Evolutionary conservation across 2,797 vertebrate species (phyloP).

Genomic region (Malacoraja senta): DNA sequence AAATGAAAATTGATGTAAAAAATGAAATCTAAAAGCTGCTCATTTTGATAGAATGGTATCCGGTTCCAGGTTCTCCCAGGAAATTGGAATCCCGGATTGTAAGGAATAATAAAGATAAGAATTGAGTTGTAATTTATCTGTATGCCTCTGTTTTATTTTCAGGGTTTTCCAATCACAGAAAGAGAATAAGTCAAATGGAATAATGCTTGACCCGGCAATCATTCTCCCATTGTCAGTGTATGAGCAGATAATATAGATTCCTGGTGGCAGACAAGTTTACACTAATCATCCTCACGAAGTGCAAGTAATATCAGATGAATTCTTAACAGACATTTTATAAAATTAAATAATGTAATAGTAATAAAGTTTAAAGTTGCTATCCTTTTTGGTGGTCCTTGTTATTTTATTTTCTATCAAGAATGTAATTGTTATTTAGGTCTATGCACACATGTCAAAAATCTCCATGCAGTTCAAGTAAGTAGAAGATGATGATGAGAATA

Average conservation of each 20-base stretch:
- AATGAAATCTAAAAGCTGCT: background rate
- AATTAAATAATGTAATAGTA: background rate
- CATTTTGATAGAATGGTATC: background rate
- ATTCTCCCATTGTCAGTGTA: background rate
- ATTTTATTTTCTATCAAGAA: background rate
- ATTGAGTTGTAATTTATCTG: background rate
- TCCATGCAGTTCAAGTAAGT: background rate
- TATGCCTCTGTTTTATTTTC: slow-evolving; percentile 16
- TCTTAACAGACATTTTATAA: background rate
- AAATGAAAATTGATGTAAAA: background rate
- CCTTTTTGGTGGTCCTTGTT: background rate
- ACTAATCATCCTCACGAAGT: background rate
- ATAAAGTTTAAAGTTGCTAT: slow-evolving; percentile 15
- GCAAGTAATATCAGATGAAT: background rate
- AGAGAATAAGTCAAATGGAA: background rate
- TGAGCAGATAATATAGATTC: background rate
- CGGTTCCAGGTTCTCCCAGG: background rate
- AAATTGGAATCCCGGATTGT: background rate
- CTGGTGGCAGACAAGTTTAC: background rate
- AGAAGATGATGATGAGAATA: background rate
- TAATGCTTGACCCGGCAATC: background rate
- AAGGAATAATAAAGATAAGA: background rate
- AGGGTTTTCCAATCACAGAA: background rate
- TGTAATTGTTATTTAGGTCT: background rate
- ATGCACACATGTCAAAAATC: background rate